Base-by-base conservation (phyloP, 2,888 invertebrate species). In the Taenaris catops region DNA sequence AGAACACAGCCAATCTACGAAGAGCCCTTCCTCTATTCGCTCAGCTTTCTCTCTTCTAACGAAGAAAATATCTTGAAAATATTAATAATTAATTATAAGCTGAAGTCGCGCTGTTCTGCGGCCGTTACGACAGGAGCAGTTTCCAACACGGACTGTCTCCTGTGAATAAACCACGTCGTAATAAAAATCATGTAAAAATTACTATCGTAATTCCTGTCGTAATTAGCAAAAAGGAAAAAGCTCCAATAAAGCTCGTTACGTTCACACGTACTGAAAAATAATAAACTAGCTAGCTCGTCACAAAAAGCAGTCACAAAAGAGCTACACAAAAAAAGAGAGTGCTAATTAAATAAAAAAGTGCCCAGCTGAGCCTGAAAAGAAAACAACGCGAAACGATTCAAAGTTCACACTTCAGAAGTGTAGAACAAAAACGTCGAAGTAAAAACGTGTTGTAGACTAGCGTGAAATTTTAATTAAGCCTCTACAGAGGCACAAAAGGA, bases 401-500 rank as follows among this genome's bases (percentile, higher is more conserved):
- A 55, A 55, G 58, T 78, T 83, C 80, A 73, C 84, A 84, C 84
- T 78, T 84, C 75, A 64, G 65, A 79, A 75, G 79, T 83, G 81
- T 65, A 66, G 75, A 76, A 75, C 68, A 79, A 78, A 79, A 75
- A 42, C 34, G 40, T 38, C 36, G 33, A 38, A 38, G 34, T 36
- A 35, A 38, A 45, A 43, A 46, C 46, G 41, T 31, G 37, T 55
- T 59, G 60, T 59, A 61, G 53, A 61, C 53, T 55, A 61, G 68
- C 80, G 79, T 75, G 63, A 79, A 75, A 74, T 78, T 83, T 83
- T 83, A 86, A 84, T 86, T 81, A 86, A 74, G 63, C 64, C 62
- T 74, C 76, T 75, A 74, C 63, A 66, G 57, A 19, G 62, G 51
- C 60, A 68, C 68, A 66, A 67, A 64, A 68, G 58, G 55, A 54